A percentile compares a stretch with the other conserved stretches of the same genome.
Evolutionary conservation across 2,113 vertebrate genomes (phyloP).

Genomic region (Laticauda laticaudata): DNA sequence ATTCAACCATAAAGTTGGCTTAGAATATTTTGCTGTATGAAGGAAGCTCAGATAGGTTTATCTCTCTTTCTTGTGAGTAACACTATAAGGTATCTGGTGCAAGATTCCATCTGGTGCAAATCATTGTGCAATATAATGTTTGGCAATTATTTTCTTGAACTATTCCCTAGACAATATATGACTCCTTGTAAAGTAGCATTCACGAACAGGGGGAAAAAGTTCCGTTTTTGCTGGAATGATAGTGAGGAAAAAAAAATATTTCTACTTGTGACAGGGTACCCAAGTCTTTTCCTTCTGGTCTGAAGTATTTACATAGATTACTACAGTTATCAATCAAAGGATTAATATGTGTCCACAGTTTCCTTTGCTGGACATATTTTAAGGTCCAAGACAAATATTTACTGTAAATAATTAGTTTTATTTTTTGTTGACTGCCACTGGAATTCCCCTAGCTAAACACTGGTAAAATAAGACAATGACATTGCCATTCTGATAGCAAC

Average conservation of each 20-base stretch:
- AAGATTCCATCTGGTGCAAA: background rate
- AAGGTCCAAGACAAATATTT: background rate
- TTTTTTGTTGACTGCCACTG: background rate
- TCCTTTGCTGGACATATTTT: background rate
- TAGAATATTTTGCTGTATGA: background rate
- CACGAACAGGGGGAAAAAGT: background rate
- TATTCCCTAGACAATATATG: background rate
- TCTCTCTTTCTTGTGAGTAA: background rate
- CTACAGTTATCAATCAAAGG: background rate
- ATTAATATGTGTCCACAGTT: background rate
- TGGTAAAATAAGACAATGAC: background rate
- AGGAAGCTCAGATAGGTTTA: background rate
- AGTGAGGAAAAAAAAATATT: background rate
- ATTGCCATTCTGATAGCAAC: background rate
- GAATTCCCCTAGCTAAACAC: background rate
- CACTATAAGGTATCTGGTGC: background rate
- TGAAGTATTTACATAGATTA: background rate
- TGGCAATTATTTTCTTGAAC: background rate
- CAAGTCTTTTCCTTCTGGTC: background rate
- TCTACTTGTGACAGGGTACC: background rate
- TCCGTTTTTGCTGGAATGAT: background rate
- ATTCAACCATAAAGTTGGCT: background rate
- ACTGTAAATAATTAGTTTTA: background rate
- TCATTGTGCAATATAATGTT: background rate
- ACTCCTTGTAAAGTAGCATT: background rate